phyloP scores from a whole-genome alignment of 2,888 invertebrate species.

The Drosophila paramelanica region DNA sequence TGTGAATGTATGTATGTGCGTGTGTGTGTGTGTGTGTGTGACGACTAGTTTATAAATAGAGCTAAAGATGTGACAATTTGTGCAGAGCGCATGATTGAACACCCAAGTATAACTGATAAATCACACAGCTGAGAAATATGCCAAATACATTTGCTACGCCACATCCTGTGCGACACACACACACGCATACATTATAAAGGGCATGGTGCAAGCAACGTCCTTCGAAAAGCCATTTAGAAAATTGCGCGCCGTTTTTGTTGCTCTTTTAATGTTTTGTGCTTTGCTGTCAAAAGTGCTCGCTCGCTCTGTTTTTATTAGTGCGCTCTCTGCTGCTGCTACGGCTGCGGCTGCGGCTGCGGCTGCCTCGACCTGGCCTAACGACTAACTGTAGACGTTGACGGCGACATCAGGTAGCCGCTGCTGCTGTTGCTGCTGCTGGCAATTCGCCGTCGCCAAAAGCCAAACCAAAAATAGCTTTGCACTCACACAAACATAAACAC shows the following conservation, averaged over 20 bases:
- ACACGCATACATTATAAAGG: background rate
- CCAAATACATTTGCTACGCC: constrained; percentile 1
- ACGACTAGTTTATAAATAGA: constrained; percentile 55
- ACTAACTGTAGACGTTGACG: constrained; percentile 25
- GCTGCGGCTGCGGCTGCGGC: constrained; percentile 15
- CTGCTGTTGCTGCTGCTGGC: constrained; percentile 20
- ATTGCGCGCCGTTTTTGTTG: constrained; percentile 33
- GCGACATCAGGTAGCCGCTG: constrained; percentile 51
- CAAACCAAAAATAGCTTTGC: constrained; percentile 55
- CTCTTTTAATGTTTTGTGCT: background rate
- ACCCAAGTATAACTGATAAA: constrained; percentile 44
- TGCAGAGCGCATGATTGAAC: constrained; percentile 55
- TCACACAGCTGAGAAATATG: constrained; percentile 33
- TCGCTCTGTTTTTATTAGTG: background rate
- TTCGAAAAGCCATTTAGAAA: constrained; percentile 28
- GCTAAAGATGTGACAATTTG: constrained; percentile 53
- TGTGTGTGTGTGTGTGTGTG: constrained; percentile 33
- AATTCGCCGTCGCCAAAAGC: constrained; percentile 38
- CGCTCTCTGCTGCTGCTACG: constrained; percentile 16
- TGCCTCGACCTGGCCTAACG: constrained; percentile 64
- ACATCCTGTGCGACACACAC: constrained; percentile 4
- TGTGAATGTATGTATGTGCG: background rate
- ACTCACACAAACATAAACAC: constrained; percentile 26
- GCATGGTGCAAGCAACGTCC: constrained; percentile 24
- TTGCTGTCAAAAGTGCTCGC: background rate